A percentile compares a stretch with the other conserved stretches of the same genome.
Conservation (phyloP, 2,888 invertebrate species). For the Gastrophysa polygoni region DNA sequence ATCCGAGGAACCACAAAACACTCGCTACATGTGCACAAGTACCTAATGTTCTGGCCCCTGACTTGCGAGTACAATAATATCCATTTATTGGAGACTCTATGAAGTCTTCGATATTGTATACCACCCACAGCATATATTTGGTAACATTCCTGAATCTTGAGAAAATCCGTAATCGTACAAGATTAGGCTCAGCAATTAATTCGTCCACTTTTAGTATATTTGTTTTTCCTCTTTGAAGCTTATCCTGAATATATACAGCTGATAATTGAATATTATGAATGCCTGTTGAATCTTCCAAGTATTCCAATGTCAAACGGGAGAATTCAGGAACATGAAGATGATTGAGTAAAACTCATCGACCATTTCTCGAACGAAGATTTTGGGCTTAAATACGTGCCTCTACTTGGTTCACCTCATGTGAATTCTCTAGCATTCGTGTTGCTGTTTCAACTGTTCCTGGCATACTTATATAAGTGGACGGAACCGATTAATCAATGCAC, state of each 20-base stretch:
- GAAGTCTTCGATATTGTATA: neutral
- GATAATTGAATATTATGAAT: neutral
- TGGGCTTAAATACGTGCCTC: slow-evolving; percentile 3
- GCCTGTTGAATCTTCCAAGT: slow-evolving; percentile 7
- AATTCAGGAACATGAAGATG: neutral
- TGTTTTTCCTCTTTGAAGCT: slow-evolving; percentile 1
- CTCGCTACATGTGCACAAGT: neutral
- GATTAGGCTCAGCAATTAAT: slow-evolving; percentile 5
- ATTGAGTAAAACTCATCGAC: neutral
- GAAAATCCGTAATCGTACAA: too few relatives aligned
- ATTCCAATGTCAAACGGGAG: slow-evolving; percentile 2
- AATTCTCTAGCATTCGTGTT: neutral
- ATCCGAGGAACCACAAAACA: too few relatives aligned
- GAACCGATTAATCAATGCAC: slow-evolving; percentile 5
- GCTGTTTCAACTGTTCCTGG: slow-evolving; percentile 9
- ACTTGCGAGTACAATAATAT: neutral
- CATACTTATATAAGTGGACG: slow-evolving; percentile 1
- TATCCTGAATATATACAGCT: neutral
- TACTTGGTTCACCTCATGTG: slow-evolving; percentile 6
- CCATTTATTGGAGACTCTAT: neutral
- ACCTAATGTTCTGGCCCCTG: too few relatives aligned
- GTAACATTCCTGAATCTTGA: too few relatives aligned
- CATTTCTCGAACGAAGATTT: slow-evolving; percentile 1
- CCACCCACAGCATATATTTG: too few relatives aligned
- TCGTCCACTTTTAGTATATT: slow-evolving; percentile 5